Evolutionary conservation across 2,797 vertebrate genomes (phyloP).

Genomic region (Onychomys arenicola): DNA sequence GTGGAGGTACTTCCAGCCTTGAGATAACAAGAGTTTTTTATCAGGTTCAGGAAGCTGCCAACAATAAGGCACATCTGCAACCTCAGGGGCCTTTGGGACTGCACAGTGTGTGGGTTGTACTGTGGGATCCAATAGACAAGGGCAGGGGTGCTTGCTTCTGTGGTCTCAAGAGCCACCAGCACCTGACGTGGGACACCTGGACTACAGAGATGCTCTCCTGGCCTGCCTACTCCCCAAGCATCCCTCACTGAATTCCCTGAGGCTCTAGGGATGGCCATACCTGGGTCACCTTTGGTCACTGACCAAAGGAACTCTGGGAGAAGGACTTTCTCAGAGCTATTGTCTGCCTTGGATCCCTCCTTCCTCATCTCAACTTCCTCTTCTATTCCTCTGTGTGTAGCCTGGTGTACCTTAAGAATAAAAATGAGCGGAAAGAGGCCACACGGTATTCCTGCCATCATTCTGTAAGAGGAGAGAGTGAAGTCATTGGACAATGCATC

Average conservation of each 20-base stretch:
- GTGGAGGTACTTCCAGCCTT: no score
- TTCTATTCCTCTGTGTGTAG: not conserved
- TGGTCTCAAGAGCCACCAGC: not conserved
- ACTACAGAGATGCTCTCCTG: not conserved
- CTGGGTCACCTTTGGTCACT: not conserved
- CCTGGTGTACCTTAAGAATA: not conserved
- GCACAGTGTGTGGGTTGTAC: rapidly evolving
- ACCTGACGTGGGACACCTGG: rapidly evolving
- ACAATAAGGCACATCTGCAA: not conserved
- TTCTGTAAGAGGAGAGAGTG: not conserved
- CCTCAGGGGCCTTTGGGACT: not conserved
- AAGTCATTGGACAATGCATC: not conserved
- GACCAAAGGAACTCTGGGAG: rapidly evolving
- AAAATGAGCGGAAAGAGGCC: not conserved
- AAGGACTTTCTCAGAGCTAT: not conserved
- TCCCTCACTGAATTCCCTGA: not conserved
- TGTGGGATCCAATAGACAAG: not conserved
- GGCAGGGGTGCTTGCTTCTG: not conserved
- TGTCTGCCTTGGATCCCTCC: not conserved
- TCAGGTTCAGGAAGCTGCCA: no score
- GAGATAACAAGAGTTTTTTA: not conserved
- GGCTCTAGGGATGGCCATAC: not conserved
- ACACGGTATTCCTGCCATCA: not conserved
- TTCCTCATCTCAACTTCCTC: not conserved
- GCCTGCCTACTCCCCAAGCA: not conserved